Conservation (phyloP, 2,113 vertebrate genomes). For the Fukomys damarensis region DNA sequence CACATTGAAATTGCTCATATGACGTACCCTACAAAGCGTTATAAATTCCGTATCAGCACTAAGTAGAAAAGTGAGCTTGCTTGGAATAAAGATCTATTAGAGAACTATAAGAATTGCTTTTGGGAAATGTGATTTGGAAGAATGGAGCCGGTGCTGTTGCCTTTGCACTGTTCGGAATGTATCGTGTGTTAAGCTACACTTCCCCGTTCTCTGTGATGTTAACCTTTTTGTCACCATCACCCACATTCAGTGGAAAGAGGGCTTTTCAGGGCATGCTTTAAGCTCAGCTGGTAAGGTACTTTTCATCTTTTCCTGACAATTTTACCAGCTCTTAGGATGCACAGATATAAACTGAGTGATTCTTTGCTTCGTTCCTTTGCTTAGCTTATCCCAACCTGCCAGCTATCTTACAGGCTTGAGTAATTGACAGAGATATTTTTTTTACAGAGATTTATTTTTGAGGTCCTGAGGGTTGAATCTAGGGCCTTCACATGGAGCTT, state of each 20-base stretch:
- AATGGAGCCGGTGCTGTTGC: slow-evolving; percentile 12
- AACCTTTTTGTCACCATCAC: slow-evolving; percentile 35
- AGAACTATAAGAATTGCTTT: slow-evolving; percentile 54
- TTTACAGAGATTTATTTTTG: not conserved
- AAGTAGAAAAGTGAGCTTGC: slow-evolving; percentile 66
- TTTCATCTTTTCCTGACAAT: not conserved
- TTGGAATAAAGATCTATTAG: slow-evolving; percentile 60
- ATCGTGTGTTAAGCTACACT: slow-evolving; percentile 25
- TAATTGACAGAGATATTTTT: not conserved
- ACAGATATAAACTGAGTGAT: not conserved
- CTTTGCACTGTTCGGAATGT: slow-evolving; percentile 27
- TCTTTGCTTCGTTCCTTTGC: not conserved
- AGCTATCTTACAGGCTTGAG: not conserved
- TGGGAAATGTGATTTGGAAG: slow-evolving; percentile 54
- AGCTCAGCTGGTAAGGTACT: not conserved
- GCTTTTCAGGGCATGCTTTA: not conserved
- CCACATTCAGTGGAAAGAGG: not conserved
- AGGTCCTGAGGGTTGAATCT: not conserved
- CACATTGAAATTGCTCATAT: slow-evolving; percentile 71
- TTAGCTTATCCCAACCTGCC: not conserved
- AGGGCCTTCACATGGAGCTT: not conserved
- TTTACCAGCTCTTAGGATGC: not conserved
- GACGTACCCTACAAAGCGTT: slow-evolving; percentile 68
- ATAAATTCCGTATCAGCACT: slow-evolving; percentile 63
- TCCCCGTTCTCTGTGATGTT: slow-evolving; percentile 16